These are phyloP conservation scores for Tetragonula clypearis DNA, from an alignment of 1,140 invertebrate species.

Conservation along the genomic window DNA sequence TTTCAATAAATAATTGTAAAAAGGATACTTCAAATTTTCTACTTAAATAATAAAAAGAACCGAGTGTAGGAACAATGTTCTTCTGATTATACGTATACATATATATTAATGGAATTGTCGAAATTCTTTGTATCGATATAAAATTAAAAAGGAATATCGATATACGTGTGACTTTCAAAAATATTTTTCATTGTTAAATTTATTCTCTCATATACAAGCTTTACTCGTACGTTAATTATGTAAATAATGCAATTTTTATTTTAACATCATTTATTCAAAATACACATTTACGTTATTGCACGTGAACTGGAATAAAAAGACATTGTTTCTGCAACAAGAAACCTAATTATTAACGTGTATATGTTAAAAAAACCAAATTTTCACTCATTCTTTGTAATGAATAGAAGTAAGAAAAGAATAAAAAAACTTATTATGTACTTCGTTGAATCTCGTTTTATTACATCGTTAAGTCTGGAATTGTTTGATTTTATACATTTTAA, in stretches of 20 bases:
- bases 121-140: background rate
- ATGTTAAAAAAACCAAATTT: background rate
- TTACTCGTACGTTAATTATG: background rate
- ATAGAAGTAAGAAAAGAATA: background rate
- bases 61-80: background rate
- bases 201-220: background rate
- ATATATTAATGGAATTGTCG: background rate
- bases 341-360: background rate
- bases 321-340: background rate
- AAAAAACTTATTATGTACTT: background rate
- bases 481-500: background rate
- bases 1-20: background rate
- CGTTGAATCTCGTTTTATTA: background rate
- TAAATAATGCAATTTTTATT: background rate
- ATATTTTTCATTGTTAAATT: background rate
- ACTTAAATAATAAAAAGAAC: background rate
- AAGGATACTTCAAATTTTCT: background rate
- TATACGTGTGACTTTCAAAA: background rate
- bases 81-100: background rate
- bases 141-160: background rate
- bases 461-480: background rate
- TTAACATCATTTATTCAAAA: background rate
- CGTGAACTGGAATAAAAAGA: background rate
- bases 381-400: background rate
- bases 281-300: background rate